Conservation (phyloP, 2,113 vertebrate species). For the Lophochroa leadbeateri region DNA sequence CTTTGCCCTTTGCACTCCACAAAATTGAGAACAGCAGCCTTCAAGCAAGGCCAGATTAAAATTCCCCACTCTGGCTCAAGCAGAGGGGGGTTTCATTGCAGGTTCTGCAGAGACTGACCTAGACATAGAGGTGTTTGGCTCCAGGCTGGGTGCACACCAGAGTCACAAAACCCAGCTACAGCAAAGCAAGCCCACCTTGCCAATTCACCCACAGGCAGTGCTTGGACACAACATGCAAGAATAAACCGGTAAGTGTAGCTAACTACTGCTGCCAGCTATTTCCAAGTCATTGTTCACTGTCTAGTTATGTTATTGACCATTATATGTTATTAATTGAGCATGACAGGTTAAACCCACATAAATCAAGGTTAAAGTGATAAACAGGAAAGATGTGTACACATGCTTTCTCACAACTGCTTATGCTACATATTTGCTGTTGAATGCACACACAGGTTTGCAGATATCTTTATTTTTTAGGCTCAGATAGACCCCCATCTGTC, state of each 20-base stretch:
- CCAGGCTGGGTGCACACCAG: neutral
- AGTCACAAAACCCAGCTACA: neutral
- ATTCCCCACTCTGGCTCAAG: neutral
- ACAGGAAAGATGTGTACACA: neutral
- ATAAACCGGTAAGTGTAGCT: neutral
- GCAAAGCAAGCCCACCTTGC: neutral
- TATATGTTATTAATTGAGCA: neutral
- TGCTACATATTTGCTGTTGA: neutral
- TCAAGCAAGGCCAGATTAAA: neutral
- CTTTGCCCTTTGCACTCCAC: neutral
- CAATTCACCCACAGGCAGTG: neutral
- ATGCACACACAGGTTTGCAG: neutral
- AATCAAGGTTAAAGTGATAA: neutral
- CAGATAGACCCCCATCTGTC: neutral
- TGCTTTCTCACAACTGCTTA: neutral
- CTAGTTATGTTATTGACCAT: neutral
- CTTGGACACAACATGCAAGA: neutral
- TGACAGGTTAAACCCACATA: neutral
- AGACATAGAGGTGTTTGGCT: neutral
- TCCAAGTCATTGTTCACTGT: neutral
- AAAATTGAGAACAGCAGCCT: neutral
- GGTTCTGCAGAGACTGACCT: neutral
- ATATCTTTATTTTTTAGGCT: neutral
- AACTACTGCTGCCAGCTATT: neutral
- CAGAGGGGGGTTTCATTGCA: neutral